A percentile compares a stretch with the other conserved stretches of the same genome.
Evolutionary conservation across 1,140 invertebrate species (phyloP).

Genomic region (Habropoda laboriosa): DNA sequence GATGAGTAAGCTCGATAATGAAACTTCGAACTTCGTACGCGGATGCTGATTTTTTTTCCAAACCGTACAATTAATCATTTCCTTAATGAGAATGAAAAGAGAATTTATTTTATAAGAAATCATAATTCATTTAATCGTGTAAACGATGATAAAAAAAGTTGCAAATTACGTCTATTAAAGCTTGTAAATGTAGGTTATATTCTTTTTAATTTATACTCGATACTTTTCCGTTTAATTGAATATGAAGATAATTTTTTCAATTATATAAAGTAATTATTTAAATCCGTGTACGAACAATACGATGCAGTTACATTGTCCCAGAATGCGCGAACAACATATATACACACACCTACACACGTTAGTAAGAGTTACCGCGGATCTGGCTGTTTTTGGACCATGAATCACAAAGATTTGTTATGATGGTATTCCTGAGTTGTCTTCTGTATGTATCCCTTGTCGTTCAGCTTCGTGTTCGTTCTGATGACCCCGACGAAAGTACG

Average conservation of each 20-base stretch:
- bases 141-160: too few species aligned
- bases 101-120: background rate
- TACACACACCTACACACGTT: too few species aligned
- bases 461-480: background rate
- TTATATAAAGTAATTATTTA: background rate
- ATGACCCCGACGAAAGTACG: too few species aligned
- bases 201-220: too few species aligned
- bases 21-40: constrained; percentile 3
- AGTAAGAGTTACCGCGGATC: background rate
- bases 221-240: too few species aligned
- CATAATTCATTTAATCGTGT: too few species aligned
- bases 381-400: constrained; percentile 4
- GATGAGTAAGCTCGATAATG: background rate
- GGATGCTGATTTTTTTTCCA: background rate
- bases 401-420: constrained; percentile 17
- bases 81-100: background rate
- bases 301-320: background rate
- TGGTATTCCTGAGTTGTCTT: background rate
- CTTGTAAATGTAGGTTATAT: too few species aligned
- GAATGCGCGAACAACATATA: too few species aligned
- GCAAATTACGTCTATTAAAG: too few species aligned
- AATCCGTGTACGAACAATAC: background rate
- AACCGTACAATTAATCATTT: background rate
- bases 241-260: too few species aligned
- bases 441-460: background rate